Percentiles rank a stretch among this genome's conserved stretches.
These are phyloP conservation scores for Galagoides demidoff DNA, from an alignment of 2,797 vertebrate species.

Conservation along the genomic window DNA sequence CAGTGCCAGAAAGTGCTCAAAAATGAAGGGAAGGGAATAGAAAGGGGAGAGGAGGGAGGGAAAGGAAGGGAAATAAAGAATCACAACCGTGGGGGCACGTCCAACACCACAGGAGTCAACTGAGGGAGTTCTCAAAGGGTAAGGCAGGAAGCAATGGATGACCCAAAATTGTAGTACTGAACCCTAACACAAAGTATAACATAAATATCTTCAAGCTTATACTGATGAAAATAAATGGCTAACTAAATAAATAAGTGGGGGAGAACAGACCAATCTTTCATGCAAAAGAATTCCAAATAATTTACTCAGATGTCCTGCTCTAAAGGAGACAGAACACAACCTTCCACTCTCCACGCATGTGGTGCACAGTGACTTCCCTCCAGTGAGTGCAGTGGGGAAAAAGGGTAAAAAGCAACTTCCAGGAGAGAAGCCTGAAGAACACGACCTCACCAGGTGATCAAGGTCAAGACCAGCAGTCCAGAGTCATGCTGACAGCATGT, in stretches of 20 bases:
- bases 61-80: no score
- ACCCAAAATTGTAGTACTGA: no score
- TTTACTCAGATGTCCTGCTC: neutral
- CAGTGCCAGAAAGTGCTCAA: neutral
- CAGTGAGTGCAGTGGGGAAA: rapidly evolving
- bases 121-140: neutral
- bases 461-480: rapidly evolving
- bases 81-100: rapidly evolving
- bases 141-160: no score
- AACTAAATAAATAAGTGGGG: neutral
- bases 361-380: neutral
- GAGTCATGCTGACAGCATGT: rapidly evolving
- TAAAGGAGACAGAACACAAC: rapidly evolving
- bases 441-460: neutral
- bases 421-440: rapidly evolving
- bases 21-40: neutral
- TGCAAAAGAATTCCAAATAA: neutral
- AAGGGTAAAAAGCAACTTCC: rapidly evolving
- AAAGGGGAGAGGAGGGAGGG: no score
- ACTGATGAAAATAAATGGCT: neutral
- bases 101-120: neutral
- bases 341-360: neutral
- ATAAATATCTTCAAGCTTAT: neutral
- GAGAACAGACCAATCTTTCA: neutral
- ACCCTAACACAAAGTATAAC: neutral